Conservation (phyloP, 2,797 vertebrate species). For the Serranus cabrilla region DNA sequence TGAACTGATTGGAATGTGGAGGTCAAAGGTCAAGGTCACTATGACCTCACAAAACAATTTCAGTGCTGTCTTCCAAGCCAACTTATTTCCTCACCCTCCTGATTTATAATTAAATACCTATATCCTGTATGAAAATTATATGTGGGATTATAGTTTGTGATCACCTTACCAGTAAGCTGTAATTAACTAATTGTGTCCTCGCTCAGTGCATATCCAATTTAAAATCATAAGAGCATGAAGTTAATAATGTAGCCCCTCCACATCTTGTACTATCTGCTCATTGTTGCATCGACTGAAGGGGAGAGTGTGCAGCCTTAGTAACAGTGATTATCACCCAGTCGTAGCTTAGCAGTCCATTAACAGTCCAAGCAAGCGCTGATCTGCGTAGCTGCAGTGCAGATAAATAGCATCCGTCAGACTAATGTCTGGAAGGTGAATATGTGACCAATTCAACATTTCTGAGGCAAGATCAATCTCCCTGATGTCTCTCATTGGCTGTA, state of each 20-base stretch:
- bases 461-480: conserved; percentile 42
- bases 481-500: conserved; percentile 37
- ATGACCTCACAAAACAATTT: no score
- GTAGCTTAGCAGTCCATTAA: conserved; percentile 50
- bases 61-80: not conserved
- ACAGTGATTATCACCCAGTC: conserved; percentile 31
- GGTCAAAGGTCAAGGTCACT: no score
- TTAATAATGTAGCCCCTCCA: conserved; percentile 1
- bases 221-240: conserved; percentile 5
- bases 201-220: conserved; percentile 6
- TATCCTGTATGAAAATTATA: no score
- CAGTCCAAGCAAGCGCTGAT: conserved; percentile 33
- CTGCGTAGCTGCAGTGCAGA: conserved; percentile 49
- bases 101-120: no score
- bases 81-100: not conserved
- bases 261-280: not conserved
- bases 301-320: conserved; percentile 6
- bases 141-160: not conserved
- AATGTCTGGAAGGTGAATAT: conserved; percentile 28
- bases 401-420: conserved; percentile 38
- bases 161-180: conserved; percentile 5
- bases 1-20: no score
- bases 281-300: conserved; percentile 13
- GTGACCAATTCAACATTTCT: conserved; percentile 48
- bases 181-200: conserved; percentile 11